Conservation (phyloP, 2,888 invertebrate species). For the Chalcis sispes region DNA sequence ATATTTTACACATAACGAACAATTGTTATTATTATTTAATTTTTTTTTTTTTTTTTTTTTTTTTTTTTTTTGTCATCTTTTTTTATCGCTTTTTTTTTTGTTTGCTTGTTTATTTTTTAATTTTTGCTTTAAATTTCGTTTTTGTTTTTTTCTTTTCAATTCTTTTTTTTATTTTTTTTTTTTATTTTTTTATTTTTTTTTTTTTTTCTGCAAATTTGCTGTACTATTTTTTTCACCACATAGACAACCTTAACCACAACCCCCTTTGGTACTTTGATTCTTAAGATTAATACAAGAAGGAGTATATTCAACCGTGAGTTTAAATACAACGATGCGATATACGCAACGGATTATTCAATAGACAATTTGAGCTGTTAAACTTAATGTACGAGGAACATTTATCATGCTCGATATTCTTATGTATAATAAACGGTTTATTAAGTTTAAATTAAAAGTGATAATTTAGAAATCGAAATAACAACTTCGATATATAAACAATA, state of each 20-base stretch:
- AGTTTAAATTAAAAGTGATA: background rate
- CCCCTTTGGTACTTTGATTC: constrained; percentile 46
- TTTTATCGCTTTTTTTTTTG: background rate
- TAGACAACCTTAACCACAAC: constrained; percentile 32
- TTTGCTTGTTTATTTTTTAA: constrained; percentile 23
- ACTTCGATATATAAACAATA: too few species aligned
- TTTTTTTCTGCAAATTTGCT: constrained; percentile 17
- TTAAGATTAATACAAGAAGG: constrained; percentile 48
- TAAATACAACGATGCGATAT: constrained; percentile 35
- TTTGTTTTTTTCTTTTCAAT: constrained; percentile 26
- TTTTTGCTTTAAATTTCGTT: constrained; percentile 15
- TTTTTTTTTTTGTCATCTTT: constrained; percentile 13
- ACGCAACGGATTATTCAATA: background rate
- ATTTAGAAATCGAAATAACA: background rate
- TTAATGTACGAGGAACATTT: constrained; percentile 40
- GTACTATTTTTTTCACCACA: constrained; percentile 1
- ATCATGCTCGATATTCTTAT: background rate
- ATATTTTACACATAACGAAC: constrained; percentile 53
- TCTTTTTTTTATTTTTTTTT: background rate
- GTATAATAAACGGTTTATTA: background rate
- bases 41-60: background rate
- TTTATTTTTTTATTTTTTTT: constrained; percentile 20
- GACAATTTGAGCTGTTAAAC: constrained; percentile 17
- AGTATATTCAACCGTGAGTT: constrained; percentile 24
- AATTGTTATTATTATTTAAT: constrained; percentile 27